Conservation (phyloP, 2,113 vertebrate genomes). For the Diadophis punctatus region DNA sequence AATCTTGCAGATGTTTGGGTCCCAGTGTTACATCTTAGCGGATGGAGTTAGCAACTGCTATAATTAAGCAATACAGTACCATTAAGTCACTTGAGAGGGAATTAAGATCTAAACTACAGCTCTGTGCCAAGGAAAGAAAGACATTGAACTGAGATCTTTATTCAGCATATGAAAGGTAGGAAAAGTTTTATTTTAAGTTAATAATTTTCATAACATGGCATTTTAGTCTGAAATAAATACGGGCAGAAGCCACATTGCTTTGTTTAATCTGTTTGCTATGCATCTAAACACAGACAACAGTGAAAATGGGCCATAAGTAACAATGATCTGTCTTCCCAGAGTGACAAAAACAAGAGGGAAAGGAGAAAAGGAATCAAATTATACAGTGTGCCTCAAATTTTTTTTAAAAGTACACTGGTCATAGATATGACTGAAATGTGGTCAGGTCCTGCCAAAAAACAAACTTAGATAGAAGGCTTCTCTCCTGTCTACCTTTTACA, state of each 20-base stretch:
- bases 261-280: background rate
- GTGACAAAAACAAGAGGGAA: background rate
- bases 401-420: background rate
- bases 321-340: background rate
- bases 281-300: background rate
- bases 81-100: conserved; percentile 78
- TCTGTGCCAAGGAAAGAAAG: conserved; percentile 70
- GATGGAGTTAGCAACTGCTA: conserved; percentile 71
- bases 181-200: conserved; percentile 58
- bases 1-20: conserved; percentile 74
- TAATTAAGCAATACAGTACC: conserved; percentile 76
- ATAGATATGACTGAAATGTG: background rate
- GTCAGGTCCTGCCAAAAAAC: background rate
- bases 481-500: background rate
- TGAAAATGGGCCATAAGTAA: background rate
- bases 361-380: background rate
- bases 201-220: conserved; percentile 20
- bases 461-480: background rate
- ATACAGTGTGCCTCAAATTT: background rate
- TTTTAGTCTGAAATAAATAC: background rate
- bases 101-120: conserved; percentile 75
- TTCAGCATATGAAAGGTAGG: conserved; percentile 56
- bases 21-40: conserved; percentile 72
- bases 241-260: background rate
- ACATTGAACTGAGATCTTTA: conserved; percentile 73